Conservation (phyloP, 1,140 invertebrate species). For the Agraylea sexmaculata region DNA sequence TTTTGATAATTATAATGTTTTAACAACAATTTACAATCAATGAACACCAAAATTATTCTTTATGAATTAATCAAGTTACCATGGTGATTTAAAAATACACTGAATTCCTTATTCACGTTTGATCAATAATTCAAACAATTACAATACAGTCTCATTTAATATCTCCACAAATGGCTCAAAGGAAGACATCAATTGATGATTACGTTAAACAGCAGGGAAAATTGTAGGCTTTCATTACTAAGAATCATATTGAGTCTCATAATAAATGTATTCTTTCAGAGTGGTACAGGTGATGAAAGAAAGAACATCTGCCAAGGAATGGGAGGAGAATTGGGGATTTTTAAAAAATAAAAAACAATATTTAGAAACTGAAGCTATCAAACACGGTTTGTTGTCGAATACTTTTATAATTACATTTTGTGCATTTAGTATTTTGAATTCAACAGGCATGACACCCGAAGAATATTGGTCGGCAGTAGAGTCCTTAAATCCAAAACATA, state of each 20-base stretch:
- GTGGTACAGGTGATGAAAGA: conserved; percentile 17
- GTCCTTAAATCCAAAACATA: conserved; percentile 2
- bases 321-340: conserved; percentile 17
- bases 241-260: neutral
- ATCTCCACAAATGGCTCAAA: too few relatives aligned
- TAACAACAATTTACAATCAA: too few relatives aligned
- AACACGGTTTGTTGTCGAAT: conserved; percentile 10
- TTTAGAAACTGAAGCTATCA: conserved; percentile 14
- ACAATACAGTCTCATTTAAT: too few relatives aligned
- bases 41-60: too few relatives aligned
- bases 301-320: conserved; percentile 14
- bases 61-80: too few relatives aligned
- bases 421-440: neutral
- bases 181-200: too few relatives aligned
- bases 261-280: conserved; percentile 5
- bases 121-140: too few relatives aligned
- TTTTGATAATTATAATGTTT: too few relatives aligned
- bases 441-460: conserved; percentile 11
- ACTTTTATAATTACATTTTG: neutral
- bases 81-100: too few relatives aligned
- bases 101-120: too few relatives aligned
- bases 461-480: conserved; percentile 14
- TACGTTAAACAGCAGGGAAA: conserved; percentile 4
- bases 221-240: neutral
- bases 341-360: conserved; percentile 7